Evolutionary conservation across 2,797 vertebrate genomes (phyloP), one percentile per base, ranked within the genome.

Genomic region (Lateolabrax maculatus): DNA sequence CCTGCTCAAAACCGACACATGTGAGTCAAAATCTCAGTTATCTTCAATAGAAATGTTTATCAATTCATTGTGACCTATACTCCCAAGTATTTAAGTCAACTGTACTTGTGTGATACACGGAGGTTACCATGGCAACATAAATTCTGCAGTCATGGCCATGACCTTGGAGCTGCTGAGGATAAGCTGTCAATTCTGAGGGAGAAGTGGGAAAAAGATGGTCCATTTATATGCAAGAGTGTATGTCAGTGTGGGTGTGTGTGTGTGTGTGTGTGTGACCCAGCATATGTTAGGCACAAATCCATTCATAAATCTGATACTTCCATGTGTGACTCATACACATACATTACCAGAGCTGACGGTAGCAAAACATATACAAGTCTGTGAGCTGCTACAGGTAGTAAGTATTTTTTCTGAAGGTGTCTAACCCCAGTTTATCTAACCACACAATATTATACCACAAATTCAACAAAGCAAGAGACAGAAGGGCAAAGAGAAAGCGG

Each of bases 1-100:
- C 87, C 95, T 98, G 74, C 96, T 98, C 84, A 99, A 99, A 91
- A 96, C 97, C 3, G 97, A 99, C 91, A 99, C 97, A 9, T 99
- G 98, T 99, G 92, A 99, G 95, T 95, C 48, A 51, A 71, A 57
- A 41, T 19, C 6, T 5, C 1, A 23, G 7, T 27, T n/a, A 43
- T 56, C 34, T 61, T 11, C 8, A 7, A 52, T 9, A 3, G 9
- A 34, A 39, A 75, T 16, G 65, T 66, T 29, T 4, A 55, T 51
- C 19, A 61, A 9, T 41, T 63, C 60, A 29, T 55, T n/a, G 34
- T 31, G 31, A 79, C 29, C 34, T 39, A 15, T 18, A 11, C 41
- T 37, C 2, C 36, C 9, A 21, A 64, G 21, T 18, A 49, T 58
- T 67, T 41, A 60, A 72, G 46, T 56, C 39, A 69, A 39, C 29